A percentile compares a stretch with the other conserved stretches of the same genome.
Conservation (phyloP, 1,140 invertebrate genomes). For the Hycleus phaleratus region DNA sequence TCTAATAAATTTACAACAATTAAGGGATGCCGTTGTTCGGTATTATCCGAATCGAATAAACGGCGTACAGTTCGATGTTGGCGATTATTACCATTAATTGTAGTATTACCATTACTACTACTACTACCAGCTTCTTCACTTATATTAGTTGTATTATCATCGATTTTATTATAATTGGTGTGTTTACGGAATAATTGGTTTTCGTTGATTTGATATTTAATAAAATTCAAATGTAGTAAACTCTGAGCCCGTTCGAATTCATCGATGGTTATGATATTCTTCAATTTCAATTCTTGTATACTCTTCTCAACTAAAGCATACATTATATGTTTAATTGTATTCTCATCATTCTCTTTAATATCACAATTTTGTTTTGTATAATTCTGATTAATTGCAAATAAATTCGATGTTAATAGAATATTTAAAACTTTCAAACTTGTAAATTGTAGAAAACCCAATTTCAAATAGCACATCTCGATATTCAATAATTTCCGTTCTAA, state of each 20-base stretch:
- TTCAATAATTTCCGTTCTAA: neutral
- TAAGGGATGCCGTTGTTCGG: too few relatives aligned
- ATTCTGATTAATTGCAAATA: conserved; percentile 40
- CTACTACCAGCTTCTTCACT: neutral
- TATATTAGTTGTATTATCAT: neutral
- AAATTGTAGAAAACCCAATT: conserved; percentile 46
- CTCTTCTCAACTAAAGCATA: conserved; percentile 42
- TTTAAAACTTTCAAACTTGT: conserved; percentile 51
- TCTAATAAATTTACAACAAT: conserved; percentile 46
- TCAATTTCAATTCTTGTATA: conserved; percentile 42
- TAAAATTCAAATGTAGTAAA: conserved; percentile 47
- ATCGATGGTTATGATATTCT: conserved; percentile 40
- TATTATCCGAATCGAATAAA: neutral
- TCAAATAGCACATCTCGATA: neutral
- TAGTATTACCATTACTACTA: neutral
- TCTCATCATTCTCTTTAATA: conserved; percentile 12
- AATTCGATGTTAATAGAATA: conserved; percentile 44
- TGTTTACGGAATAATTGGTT: conserved; percentile 13
- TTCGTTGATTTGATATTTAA: conserved; percentile 39
- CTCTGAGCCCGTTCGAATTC: conserved; percentile 51
- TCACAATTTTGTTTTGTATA: neutral
- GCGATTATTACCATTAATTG: neutral
- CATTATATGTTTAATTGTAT: conserved; percentile 32
- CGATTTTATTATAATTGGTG: neutral
- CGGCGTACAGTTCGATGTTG: neutral